Evolutionary conservation across 2,113 vertebrate genomes (phyloP), one percentile per base, ranked within the genome.

Genomic region (Sceloporus undulatus): DNA sequence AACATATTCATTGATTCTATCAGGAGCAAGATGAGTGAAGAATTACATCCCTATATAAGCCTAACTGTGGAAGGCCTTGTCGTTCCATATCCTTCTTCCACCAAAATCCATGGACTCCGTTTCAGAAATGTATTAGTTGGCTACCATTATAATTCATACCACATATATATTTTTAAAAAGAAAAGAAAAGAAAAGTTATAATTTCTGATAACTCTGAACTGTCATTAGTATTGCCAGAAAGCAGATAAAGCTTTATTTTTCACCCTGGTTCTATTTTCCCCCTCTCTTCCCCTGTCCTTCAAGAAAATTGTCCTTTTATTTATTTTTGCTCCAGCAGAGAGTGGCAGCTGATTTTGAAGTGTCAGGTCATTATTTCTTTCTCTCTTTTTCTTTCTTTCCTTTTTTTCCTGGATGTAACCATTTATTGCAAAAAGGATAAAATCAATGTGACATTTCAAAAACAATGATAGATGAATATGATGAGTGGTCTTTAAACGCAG

Each of bases 381-480:
- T 18, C 76, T 52, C n/a, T 25, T 83, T n/a, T 90, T 48, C 10
- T 38, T 80, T 74, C 23, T 38, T 40, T 59, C 7, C 2, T 29
- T 34, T 59, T 62, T n/a, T 87, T 94, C 92, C 96, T 94, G 23
- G 92, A 96, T 96, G 95, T 94, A 96, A 94, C 94, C 93, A 95
- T 97, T 97, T 97, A 96, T 96, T 97, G 90, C 91, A 95, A 93
- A 88, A 84, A 95, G 91, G 96, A 97, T 97, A 97, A 97, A 97
- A 97, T 97, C 97, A 97, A 96, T 97, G 95, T 96, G 95, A 97
- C 96, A 97, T 97, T 97, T 97, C 91, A 94, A 93, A 95, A 96
- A 95, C 90, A 95, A 95, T 96, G 95, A 96, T 95, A 95, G 93
- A 96, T 97, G 95, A 96, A 94, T 95, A 95, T 92, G 94, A 93